Evolutionary conservation across 2,113 vertebrate species (phyloP), one percentile per base, ranked within the genome.

Genomic region (Gracilinanus agilis): DNA sequence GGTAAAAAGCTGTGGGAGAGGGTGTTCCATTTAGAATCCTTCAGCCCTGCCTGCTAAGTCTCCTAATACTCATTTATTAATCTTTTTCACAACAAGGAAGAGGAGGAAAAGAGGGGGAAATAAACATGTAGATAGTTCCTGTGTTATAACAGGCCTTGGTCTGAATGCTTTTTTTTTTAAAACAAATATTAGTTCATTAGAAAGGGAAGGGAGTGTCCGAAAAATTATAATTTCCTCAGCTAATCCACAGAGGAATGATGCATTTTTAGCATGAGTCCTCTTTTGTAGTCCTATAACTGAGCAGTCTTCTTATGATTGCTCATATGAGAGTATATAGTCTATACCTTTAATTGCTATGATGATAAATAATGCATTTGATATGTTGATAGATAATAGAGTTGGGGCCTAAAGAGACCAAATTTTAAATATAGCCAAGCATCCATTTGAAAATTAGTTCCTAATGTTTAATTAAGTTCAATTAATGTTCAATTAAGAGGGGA

Each of bases 401-500:
- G 88, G 34, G 40, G 24, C 25, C 29, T 93, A 0, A 88, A 95
- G 95, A 25, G 90, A 90, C 92, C 55, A 95, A 92, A 53, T 94
- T 96, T 94, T 92, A 49, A 96, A 94, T 29, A 40, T 83, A 40
- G 40, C 40, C 13, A 75, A 19, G 16, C 67, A 83, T 21, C n/a
- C n/a, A 21, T 40, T 83, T 21, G 40, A 83, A 83, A 83, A 92
- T 44, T 92, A 90, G 94, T 94, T 90, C 75, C 24, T 93, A 34
- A 93, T 93, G 90, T 44, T 93, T 75, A 94, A 13, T 95, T 96
- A 29, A 61, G 89, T n/a, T n/a, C n/a, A n/a, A n/a, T n/a, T n/a
- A n/a, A n/a, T n/a, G 90, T 44, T 93, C 89, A 94, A 13, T 95
- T 96, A 29, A 61, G 89, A 29, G 75, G 61, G 61, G 16, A 53